A percentile compares a stretch with the other conserved stretches of the same genome.
These are phyloP conservation scores for Pipistrellus nathusii DNA, from an alignment of 2,797 vertebrate species.

Conservation along the genomic window DNA sequence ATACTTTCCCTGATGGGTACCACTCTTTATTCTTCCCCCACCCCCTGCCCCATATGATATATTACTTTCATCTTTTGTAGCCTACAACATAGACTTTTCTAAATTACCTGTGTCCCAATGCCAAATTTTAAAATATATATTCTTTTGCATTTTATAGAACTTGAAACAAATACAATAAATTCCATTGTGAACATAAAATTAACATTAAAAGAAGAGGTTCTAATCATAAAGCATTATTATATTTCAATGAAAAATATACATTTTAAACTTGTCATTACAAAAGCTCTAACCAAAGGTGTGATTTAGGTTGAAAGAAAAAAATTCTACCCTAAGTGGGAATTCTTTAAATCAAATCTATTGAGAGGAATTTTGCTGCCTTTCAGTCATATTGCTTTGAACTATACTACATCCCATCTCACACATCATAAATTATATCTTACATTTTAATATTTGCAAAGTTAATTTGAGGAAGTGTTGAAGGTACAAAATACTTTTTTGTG, in stretches of 20 bases:
- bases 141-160: neutral
- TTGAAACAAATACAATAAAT: conserved; percentile 32
- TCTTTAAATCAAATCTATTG: neutral
- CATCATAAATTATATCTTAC: conserved; percentile 51
- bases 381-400: neutral
- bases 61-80: neutral
- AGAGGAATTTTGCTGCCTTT: neutral
- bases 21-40: neutral
- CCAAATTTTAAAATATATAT: conserved; percentile 17
- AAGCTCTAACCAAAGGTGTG: conserved; percentile 7
- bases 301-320: conserved; percentile 21
- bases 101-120: neutral
- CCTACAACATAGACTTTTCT: neutral
- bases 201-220: neutral
- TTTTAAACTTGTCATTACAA: conserved; percentile 40
- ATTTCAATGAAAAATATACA: conserved; percentile 59
- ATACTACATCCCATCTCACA: neutral
- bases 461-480: neutral
- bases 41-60: neutral
- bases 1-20: neutral
- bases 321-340: neutral
- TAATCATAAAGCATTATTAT: conserved; percentile 27
- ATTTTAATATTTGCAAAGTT: conserved; percentile 31
- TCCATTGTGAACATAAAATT: conserved; percentile 45
- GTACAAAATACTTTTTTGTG: neutral